Evolutionary conservation across 92 coral and sea anemone genomes (phyloP).

Genomic region (Paramuricea clavata): DNA sequence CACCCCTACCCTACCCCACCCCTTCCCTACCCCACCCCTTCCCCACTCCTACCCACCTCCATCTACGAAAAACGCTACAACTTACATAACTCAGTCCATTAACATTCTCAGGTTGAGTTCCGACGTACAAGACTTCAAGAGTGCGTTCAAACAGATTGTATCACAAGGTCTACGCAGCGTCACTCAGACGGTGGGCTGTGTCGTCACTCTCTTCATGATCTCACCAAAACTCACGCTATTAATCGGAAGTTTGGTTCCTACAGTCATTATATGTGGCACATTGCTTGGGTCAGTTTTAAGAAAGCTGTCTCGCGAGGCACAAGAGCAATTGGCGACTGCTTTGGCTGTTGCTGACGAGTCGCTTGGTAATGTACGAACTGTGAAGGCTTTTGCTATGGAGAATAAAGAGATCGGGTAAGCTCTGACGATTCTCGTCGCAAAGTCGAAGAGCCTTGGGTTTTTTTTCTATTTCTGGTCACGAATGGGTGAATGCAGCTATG

Average conservation of each 20-base stretch:
- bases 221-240: conserved; percentile 89
- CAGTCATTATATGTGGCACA: conserved; percentile 83
- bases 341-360: conserved; percentile 98
- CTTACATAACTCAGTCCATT: too few relatives aligned
- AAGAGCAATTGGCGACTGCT: conserved; percentile 96
- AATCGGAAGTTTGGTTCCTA: conserved; percentile 75
- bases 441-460: too few relatives aligned
- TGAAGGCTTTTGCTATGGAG: conserved; percentile 99
- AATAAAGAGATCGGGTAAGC: conserved; percentile 90
- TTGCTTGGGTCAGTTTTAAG: conserved; percentile 90
- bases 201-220: conserved; percentile 82
- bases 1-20: too few relatives aligned
- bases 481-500: too few relatives aligned
- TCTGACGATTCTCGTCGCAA: too few relatives aligned
- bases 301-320: conserved; percentile 88
- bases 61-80: too few relatives aligned
- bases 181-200: conserved; percentile 95
- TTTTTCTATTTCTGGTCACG: too few relatives aligned
- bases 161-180: conserved; percentile 95
- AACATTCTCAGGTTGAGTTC: conserved; percentile 76
- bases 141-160: conserved; percentile 94
- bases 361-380: conserved; percentile 95
- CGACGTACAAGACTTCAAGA: conserved; percentile 96
- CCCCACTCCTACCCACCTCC: too few relatives aligned
- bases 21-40: too few relatives aligned